phyloP scores from a whole-genome alignment of 2,888 invertebrate genomes.

The Scaptomyza caliginosa region DNA sequence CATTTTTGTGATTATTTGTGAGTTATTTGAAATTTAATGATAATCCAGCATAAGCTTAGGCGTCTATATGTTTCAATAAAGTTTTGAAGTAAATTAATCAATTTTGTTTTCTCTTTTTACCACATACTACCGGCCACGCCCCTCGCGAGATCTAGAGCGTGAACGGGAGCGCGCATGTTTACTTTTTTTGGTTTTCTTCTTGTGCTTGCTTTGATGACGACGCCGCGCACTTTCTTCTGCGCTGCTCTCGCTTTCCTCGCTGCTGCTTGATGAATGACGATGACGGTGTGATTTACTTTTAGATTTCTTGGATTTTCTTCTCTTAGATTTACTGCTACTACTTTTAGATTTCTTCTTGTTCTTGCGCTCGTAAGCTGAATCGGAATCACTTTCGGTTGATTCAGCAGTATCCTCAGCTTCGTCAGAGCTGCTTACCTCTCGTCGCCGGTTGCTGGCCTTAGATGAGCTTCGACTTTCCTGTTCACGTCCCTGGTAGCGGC shows the following conservation, averaged over 20 bases:
- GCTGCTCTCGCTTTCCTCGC: constrained; percentile 29
- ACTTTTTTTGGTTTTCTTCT: constrained; percentile 83
- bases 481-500: constrained; percentile 30
- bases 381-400: constrained; percentile 68
- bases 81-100: constrained; percentile 59
- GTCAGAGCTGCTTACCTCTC: constrained; percentile 56
- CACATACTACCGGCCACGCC: constrained; percentile 41
- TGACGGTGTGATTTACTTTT: constrained; percentile 63
- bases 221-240: constrained; percentile 35
- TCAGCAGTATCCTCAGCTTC: constrained; percentile 68
- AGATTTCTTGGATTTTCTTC: constrained; percentile 66
- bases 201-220: constrained; percentile 70
- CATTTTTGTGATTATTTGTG: constrained; percentile 75
- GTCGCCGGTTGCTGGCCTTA: constrained; percentile 31
- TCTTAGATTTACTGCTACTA: constrained; percentile 64
- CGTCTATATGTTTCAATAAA: constrained; percentile 67
- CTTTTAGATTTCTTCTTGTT: constrained; percentile 61
- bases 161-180: constrained; percentile 82
- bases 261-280: constrained; percentile 18
- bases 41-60: constrained; percentile 62
- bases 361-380: constrained; percentile 67
- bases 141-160: constrained; percentile 63
- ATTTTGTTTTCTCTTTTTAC: not conserved
- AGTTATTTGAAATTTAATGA: constrained; percentile 72
- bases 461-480: constrained; percentile 41